Evolutionary conservation across 2,888 invertebrate genomes (phyloP).

Genomic region (Chymomyza amoena): DNA sequence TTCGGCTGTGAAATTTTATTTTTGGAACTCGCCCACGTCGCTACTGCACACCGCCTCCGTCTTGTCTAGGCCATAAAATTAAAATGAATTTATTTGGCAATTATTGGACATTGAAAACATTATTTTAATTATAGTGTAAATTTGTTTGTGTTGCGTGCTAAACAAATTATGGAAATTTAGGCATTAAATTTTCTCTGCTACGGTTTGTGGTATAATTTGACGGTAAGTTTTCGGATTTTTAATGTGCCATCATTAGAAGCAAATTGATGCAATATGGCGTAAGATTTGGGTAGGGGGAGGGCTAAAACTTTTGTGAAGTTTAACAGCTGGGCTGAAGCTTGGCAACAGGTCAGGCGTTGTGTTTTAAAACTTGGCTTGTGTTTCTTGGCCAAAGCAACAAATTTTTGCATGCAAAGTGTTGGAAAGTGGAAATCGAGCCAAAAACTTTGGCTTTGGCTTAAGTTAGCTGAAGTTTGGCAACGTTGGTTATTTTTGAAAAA

Average conservation of each 20-base stretch:
- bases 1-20: conserved; percentile 30
- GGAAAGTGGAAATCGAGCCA: background rate
- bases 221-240: background rate
- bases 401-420: too few species aligned
- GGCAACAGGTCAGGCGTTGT: background rate
- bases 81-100: conserved; percentile 70
- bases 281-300: background rate
- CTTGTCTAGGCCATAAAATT: conserved; percentile 47
- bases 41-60: conserved; percentile 1
- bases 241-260: background rate
- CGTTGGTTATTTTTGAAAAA: too few species aligned
- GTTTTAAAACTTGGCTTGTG: background rate
- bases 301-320: background rate
- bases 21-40: conserved; percentile 39
- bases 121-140: conserved; percentile 65
- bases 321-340: background rate
- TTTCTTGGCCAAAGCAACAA: too few species aligned
- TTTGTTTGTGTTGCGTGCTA: conserved; percentile 28
- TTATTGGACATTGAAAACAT: conserved; percentile 68
- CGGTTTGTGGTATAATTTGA: background rate
- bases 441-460: too few species aligned
- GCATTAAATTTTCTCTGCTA: background rate
- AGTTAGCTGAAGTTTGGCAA: too few species aligned
- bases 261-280: background rate
- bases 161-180: background rate